A percentile compares a stretch with the other conserved stretches of the same genome.
phyloP scores from a whole-genome alignment of 2,113 vertebrate species.

The Malaclemys terrapin region DNA sequence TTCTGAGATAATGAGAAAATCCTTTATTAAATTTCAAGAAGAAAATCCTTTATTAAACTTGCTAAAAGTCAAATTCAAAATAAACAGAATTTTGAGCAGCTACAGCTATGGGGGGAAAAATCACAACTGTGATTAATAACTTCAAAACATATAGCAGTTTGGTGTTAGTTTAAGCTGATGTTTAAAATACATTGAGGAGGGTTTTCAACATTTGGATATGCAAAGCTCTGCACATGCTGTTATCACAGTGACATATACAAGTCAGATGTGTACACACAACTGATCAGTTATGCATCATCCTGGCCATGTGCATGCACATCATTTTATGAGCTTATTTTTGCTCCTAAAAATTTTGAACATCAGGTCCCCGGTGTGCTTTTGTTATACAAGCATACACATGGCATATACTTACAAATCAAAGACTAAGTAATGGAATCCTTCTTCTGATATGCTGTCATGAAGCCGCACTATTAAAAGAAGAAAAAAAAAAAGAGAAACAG shows the following conservation, averaged over 20 bases:
- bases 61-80: background rate
- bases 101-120: background rate
- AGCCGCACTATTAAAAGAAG: constrained; percentile 82
- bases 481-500: background rate
- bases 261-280: background rate
- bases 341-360: background rate
- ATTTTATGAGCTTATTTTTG: background rate
- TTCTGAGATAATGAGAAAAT: background rate
- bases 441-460: constrained; percentile 92
- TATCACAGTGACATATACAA: background rate
- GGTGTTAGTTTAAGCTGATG: background rate
- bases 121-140: background rate
- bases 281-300: background rate
- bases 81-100: background rate
- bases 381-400: constrained; percentile 4
- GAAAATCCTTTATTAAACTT: background rate
- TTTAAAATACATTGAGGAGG: background rate
- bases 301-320: background rate
- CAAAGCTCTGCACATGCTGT: background rate
- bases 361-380: background rate
- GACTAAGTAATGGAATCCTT: constrained; percentile 90
- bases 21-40: background rate
- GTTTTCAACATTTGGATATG: background rate
- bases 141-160: background rate
- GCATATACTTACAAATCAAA: constrained; percentile 89